Evolutionary conservation across 2,888 invertebrate species (phyloP), one percentile per base, ranked within the genome.

Genomic region (Himalopsyche japonica): DNA sequence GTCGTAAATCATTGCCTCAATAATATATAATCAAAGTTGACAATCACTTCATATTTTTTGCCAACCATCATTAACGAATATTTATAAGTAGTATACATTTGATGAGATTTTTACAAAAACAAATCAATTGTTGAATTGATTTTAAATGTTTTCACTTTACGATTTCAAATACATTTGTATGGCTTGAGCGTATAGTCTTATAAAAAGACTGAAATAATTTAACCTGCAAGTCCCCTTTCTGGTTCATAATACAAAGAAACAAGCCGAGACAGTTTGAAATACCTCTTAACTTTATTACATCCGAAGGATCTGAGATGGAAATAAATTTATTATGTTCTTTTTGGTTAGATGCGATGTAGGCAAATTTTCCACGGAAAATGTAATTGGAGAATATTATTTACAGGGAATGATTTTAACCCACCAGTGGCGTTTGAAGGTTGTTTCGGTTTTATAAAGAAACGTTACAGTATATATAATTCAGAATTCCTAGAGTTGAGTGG

Each of bases 241-340:
- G 57, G 57, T 57, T 57, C 49, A 30, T 30, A 34, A 81, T 82
- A 77, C 82, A 82, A 82, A 82, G 48, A 82, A 76, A 82, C 76
- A 76, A 47, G 77, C 76, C 57, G 57, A 82, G 82, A 82, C 82
- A 82, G 76, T 82, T 82, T 77, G 47, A 77, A 82, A 82, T 57
- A 77, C 76, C 76, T 82, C 27, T 48, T 82, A 82, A 82, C 82
- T 82, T 82, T 82, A 77, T 82, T 82, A 82, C 77, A 82, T 77
- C 76, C n/a, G 82, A 82, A 82, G 82, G 81, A 70, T 57, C 32
- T 37, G 81, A 70, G 43, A 77, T 76, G 82, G 82, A 70, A 49
- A 79, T 83, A 83, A 83, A 83, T 83, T 83, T 83, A 83, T 83
- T 83, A 83, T 83, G 83, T 83, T 79, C 83, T 83, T 83, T 83